Evolutionary conservation across 1,140 invertebrate genomes (phyloP).

Genomic region (Cheumatopsyche charites): DNA sequence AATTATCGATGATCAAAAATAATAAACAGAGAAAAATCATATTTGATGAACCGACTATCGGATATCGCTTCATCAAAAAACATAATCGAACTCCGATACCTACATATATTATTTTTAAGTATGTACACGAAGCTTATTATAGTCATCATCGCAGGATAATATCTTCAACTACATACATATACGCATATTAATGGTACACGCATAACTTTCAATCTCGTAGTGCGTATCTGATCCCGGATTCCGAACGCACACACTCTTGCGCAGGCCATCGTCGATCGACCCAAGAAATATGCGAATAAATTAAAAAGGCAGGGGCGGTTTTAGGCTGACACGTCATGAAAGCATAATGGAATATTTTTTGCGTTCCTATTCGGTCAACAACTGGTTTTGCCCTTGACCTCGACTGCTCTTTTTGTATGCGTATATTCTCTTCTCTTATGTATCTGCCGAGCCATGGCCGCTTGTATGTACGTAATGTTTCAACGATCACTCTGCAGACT

Average conservation of each 20-base stretch:
- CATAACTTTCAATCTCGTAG: no score
- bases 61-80: no score
- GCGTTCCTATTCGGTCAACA: slow-evolving; percentile 26
- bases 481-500: slow-evolving; percentile 1
- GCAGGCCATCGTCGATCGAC: neutral
- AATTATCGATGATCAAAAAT: no score
- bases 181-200: no score
- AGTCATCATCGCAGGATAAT: no score
- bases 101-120: no score
- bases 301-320: slow-evolving; percentile 5
- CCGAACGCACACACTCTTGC: neutral
- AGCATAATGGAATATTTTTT: slow-evolving; percentile 30
- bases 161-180: no score
- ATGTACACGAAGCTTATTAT: no score
- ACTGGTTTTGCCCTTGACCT: slow-evolving; percentile 41
- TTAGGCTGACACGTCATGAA: slow-evolving; percentile 2
- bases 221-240: no score
- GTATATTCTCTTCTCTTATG: neutral
- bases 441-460: slow-evolving; percentile 7
- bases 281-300: neutral
- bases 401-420: slow-evolving; percentile 33
- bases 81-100: no score
- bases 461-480: neutral
- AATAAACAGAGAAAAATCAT: no score
- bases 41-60: no score